Base-by-base conservation (phyloP, 23 tunicate genomes). In the Phallusia fumigata region DNA sequence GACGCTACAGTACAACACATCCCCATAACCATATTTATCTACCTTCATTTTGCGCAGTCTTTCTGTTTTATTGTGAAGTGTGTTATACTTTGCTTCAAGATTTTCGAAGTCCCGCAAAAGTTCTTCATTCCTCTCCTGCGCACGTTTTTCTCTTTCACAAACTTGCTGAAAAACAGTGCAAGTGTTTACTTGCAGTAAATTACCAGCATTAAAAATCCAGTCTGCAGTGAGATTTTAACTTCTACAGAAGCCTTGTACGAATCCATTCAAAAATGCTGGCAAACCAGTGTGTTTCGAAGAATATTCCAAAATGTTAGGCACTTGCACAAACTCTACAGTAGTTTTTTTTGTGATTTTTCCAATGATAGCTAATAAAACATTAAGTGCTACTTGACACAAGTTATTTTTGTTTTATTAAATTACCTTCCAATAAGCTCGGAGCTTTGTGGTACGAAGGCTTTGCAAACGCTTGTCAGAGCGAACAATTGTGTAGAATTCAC, bases 401-500 rank as follows among this genome's bases (percentile, higher is more conserved):
- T n/a, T n/a, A n/a, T n/a, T 10, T 40, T 40, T 40, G 47, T 40
- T 40, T 40, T 5, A 40, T 31, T 64, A 26, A n/a, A 0, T n/a
- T 80, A 86, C 90, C 64, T 85, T 81, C 89, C 89, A 90, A 76
- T 85, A 90, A 65, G 83, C 85, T 76, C 86, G 35, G 10, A 90
- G 64, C 45, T 90, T 90, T 30, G 79, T 76, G 21, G 89, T 35
- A 36, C 89, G 84, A 32, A 85, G 33, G 31, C 73, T 79, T 51
- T 81, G 89, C 36, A 90, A 52, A 31, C 81, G 81, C 52, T 90
- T 85, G 51, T 90, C 95, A 30, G 89, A 73, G 31, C 69, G 73
- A 65, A 87, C 74, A 65, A 90, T 65, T 30, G 79, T 33, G 81
- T 69, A 77, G 78, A 90, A 86, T 53, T 90, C 86, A 22, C 84